Conservation (phyloP, 2,113 vertebrate genomes). For the Spheniscus mendiculus region DNA sequence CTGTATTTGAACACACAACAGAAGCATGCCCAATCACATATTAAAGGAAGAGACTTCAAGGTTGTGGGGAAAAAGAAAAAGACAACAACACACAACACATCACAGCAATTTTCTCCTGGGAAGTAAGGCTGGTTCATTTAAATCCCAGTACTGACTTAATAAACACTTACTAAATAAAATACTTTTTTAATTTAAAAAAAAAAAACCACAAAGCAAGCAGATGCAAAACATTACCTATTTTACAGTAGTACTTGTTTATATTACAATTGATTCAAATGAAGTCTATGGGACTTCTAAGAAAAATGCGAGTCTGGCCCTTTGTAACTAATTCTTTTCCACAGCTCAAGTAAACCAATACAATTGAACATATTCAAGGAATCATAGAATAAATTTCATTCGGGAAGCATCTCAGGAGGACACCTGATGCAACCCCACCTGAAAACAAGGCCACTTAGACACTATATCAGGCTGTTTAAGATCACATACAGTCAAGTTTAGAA, state of each 20-base stretch:
- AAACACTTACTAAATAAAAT: background rate
- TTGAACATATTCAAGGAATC: background rate
- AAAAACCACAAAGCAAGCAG: background rate
- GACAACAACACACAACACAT: background rate
- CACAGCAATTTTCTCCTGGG: background rate
- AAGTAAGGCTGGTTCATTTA: background rate
- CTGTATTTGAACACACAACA: background rate
- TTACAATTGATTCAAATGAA: background rate
- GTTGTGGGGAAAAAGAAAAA: background rate
- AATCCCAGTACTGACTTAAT: background rate
- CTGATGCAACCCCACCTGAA: background rate
- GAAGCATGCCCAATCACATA: background rate
- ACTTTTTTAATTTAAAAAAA: background rate
- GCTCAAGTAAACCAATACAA: background rate
- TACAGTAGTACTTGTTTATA: background rate
- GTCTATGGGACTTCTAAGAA: background rate
- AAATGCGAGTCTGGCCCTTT: background rate
- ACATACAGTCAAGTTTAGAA: background rate
- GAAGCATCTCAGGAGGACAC: background rate
- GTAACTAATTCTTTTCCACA: background rate
- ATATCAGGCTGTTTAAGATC: background rate
- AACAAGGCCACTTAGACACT: background rate
- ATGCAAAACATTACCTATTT: background rate
- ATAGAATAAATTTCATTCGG: background rate
- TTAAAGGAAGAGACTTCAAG: background rate